These are phyloP conservation scores for Pharmacophagus antenor DNA, from an alignment of 2,888 invertebrate species.

Conservation along the genomic window DNA sequence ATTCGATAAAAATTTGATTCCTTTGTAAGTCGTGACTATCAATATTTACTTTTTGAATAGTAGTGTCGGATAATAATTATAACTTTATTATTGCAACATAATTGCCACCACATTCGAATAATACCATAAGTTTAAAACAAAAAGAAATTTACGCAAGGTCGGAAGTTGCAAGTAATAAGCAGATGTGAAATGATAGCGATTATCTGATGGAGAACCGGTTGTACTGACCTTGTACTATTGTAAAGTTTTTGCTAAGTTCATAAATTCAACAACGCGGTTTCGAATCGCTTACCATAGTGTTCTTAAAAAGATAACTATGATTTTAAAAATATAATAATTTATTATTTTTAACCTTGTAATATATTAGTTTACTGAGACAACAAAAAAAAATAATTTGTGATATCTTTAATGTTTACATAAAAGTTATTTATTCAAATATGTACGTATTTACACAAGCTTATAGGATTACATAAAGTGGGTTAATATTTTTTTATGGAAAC, in stretches of 20 bases:
- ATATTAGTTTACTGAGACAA: too few relatives aligned
- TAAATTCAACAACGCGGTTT: background rate
- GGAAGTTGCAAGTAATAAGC: slow-evolving; percentile 10
- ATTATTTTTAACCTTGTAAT: too few relatives aligned
- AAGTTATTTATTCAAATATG: background rate
- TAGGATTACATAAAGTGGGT: background rate
- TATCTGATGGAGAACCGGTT: slow-evolving; percentile 14
- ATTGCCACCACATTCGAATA: background rate
- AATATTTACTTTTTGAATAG: too few relatives aligned
- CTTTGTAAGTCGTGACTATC: too few relatives aligned
- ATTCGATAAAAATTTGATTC: too few relatives aligned
- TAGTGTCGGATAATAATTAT: too few relatives aligned
- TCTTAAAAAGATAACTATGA: background rate
- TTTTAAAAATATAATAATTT: background rate
- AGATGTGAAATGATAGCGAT: slow-evolving; percentile 5
- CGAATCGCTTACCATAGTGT: slow-evolving; percentile 1
- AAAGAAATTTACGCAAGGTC: background rate
- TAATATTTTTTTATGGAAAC: too few relatives aligned
- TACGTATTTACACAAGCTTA: background rate
- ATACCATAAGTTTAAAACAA: background rate
- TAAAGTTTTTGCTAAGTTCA: slow-evolving; percentile 19
- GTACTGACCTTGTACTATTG: slow-evolving; percentile 14
- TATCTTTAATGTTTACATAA: too few relatives aligned
- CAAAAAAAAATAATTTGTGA: too few relatives aligned
- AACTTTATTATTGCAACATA: background rate